A percentile compares a stretch with the other conserved stretches of the same genome.
Conservation (phyloP, 2,888 invertebrate genomes). For the Amphimallon solstitiale region DNA sequence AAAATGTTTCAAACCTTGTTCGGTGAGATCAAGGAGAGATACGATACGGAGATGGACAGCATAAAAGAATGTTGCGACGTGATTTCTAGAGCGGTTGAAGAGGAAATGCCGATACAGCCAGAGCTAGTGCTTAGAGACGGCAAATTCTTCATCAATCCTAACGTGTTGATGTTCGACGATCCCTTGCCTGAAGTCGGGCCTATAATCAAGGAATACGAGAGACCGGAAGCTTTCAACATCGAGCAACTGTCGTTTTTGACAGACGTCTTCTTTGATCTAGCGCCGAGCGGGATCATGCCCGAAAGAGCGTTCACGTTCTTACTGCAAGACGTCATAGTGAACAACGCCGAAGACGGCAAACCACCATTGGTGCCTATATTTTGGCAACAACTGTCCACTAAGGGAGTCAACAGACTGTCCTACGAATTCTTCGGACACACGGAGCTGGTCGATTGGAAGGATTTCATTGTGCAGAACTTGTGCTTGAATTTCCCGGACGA, state of each 20-base stretch:
- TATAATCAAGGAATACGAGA: constrained; percentile 40
- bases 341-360: constrained; percentile 55
- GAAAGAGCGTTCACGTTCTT: constrained; percentile 60
- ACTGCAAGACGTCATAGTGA: constrained; percentile 62
- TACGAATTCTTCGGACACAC: constrained; percentile 66
- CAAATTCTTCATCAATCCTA: constrained; percentile 58
- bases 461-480: constrained; percentile 72
- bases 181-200: constrained; percentile 51
- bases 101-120: constrained; percentile 60
- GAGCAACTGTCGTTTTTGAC: constrained; percentile 54
- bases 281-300: constrained; percentile 60
- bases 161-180: constrained; percentile 54
- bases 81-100: constrained; percentile 60
- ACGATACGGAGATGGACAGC: constrained; percentile 59
- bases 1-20: constrained; percentile 66
- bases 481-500: constrained; percentile 67
- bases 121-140: constrained; percentile 61
- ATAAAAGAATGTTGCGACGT: constrained; percentile 58
- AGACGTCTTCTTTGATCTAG: constrained; percentile 58
- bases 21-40: constrained; percentile 62
- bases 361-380: constrained; percentile 52
- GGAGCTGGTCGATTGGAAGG: constrained; percentile 72
- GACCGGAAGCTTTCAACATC: constrained; percentile 51
- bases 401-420: constrained; percentile 39
- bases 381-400: constrained; percentile 57